A percentile compares a stretch with the other conserved stretches of the same genome.
These are phyloP conservation scores for Drosophila obscura DNA, from an alignment of 1,140 invertebrate species.

Conservation along the genomic window DNA sequence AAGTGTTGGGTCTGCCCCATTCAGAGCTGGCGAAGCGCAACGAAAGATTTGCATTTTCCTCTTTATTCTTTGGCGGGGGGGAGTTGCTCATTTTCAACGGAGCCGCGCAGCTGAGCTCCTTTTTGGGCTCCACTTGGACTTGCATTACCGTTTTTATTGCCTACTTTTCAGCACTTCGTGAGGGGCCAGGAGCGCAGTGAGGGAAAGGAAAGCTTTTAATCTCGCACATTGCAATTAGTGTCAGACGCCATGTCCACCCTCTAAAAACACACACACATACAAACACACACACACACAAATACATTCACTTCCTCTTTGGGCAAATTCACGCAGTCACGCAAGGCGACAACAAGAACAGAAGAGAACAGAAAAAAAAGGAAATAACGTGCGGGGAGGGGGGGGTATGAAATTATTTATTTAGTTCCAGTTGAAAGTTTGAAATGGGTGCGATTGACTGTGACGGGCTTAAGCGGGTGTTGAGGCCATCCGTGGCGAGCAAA, in stretches of 20 bases:
- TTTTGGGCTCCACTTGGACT: constrained; percentile 3
- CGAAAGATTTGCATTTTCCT: constrained; percentile 74
- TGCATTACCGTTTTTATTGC: constrained; percentile 49
- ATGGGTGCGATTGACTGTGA: constrained; percentile 34
- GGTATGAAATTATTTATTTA: constrained; percentile 78
- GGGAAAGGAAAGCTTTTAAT: constrained; percentile 53
- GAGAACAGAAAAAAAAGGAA: constrained; percentile 8
- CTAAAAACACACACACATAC: constrained; percentile 7
- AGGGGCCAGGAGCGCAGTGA: no score
- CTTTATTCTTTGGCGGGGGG: constrained; percentile 40
- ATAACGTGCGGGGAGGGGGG: background rate
- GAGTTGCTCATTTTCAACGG: constrained; percentile 4
- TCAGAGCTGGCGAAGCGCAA: constrained; percentile 63
- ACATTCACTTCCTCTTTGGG: constrained; percentile 2
- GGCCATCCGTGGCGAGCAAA: constrained; percentile 64
- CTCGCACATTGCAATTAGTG: constrained; percentile 72
- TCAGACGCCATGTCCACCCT: constrained; percentile 43
- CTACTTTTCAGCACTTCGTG: constrained; percentile 43
- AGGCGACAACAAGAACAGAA: constrained; percentile 49
- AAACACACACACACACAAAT: background rate
- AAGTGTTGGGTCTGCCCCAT: constrained; percentile 51
- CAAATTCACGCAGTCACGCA: constrained; percentile 53
- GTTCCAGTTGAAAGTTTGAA: constrained; percentile 58
- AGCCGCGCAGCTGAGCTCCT: background rate
- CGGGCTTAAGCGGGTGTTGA: constrained; percentile 54